A percentile compares a stretch with the other conserved stretches of the same genome.
phyloP scores from a whole-genome alignment of 2,888 invertebrate genomes.

The Drosophila putrida region DNA sequence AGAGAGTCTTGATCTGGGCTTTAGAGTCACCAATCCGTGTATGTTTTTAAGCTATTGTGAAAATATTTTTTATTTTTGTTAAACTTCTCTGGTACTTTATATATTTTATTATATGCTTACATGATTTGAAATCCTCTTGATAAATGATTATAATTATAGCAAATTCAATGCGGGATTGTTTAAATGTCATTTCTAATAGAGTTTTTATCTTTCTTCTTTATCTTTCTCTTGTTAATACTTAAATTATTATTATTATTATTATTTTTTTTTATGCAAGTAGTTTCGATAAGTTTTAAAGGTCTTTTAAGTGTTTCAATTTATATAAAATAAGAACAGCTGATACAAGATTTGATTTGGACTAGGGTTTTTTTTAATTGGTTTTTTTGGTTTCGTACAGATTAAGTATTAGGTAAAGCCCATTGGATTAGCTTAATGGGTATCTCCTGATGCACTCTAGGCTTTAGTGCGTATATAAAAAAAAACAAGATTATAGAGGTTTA shows the following conservation, averaged over 20 bases:
- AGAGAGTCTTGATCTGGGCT: not conserved
- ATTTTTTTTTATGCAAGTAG: constrained; percentile 2
- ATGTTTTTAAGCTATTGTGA: constrained; percentile 74
- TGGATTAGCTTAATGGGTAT: constrained; percentile 11
- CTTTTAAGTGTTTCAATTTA: constrained; percentile 22
- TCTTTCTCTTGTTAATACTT: not conserved
- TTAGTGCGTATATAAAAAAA: constrained; percentile 27
- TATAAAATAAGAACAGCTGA: constrained; percentile 25
- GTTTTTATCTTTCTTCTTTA: not conserved
- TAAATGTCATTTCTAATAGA: constrained; percentile 29
- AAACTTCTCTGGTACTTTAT: constrained; percentile 71
- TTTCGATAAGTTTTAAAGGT: constrained; percentile 20
- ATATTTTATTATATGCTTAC: constrained; percentile 60
- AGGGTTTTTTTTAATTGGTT: not conserved
- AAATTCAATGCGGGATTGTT: constrained; percentile 42
- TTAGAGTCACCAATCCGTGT: not conserved
- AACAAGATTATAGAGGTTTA: constrained; percentile 33
- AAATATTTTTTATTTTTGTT: constrained; percentile 73
- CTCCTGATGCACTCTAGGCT: constrained; percentile 9
- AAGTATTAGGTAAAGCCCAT: constrained; percentile 35
- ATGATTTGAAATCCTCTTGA: constrained; percentile 51
- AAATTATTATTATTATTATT: not conserved
- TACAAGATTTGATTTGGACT: constrained; percentile 23
- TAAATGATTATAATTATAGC: constrained; percentile 51
- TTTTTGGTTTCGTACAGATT: constrained; percentile 17